Percentiles rank a stretch among this genome's conserved stretches.
Conservation (phyloP, 2,888 invertebrate genomes). For the Ectemnius cavifrons region DNA sequence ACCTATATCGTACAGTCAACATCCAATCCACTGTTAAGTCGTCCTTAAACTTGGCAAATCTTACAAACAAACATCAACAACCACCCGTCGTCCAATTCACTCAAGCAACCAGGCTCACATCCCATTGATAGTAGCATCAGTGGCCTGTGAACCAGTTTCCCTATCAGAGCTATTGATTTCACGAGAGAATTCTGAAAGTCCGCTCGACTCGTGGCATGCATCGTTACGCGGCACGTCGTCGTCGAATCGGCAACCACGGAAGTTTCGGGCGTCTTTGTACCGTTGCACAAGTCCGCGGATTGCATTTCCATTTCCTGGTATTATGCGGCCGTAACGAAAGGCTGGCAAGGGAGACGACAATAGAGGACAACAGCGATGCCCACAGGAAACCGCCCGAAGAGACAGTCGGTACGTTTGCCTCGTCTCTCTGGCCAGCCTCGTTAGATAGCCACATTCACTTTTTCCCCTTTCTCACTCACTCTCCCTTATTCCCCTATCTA, state of each 20-base stretch:
- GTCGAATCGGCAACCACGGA: slow-evolving; percentile 38
- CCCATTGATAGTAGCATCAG: neutral
- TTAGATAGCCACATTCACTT: slow-evolving; percentile 15
- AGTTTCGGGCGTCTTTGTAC: slow-evolving; percentile 39
- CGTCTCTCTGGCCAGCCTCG: neutral
- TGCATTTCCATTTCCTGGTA: slow-evolving; percentile 65
- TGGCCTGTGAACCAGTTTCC: neutral
- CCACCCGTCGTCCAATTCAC: too few relatives aligned
- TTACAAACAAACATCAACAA: too few relatives aligned
- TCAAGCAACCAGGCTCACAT: too few relatives aligned
- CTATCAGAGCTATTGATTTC: too few relatives aligned
- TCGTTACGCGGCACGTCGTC: slow-evolving; percentile 44
- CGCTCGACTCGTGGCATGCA: slow-evolving; percentile 27
- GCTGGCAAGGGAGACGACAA: slow-evolving; percentile 43
- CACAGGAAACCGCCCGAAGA: slow-evolving; percentile 41
- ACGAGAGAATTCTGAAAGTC: neutral
- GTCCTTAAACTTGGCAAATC: too few relatives aligned
- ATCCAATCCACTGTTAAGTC: slow-evolving; percentile 12
- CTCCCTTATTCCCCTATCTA: slow-evolving; percentile 11
- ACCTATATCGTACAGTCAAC: slow-evolving; percentile 59
- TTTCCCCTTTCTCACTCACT: slow-evolving; percentile 14
- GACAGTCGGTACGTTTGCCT: slow-evolving; percentile 24
- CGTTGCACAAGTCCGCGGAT: slow-evolving; percentile 59
- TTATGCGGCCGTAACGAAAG: slow-evolving; percentile 59
- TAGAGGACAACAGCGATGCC: slow-evolving; percentile 39